A percentile compares a stretch with the other conserved stretches of the same genome.
Conservation (phyloP, 2,888 invertebrate species). For the Lasioglossum figueresi region DNA sequence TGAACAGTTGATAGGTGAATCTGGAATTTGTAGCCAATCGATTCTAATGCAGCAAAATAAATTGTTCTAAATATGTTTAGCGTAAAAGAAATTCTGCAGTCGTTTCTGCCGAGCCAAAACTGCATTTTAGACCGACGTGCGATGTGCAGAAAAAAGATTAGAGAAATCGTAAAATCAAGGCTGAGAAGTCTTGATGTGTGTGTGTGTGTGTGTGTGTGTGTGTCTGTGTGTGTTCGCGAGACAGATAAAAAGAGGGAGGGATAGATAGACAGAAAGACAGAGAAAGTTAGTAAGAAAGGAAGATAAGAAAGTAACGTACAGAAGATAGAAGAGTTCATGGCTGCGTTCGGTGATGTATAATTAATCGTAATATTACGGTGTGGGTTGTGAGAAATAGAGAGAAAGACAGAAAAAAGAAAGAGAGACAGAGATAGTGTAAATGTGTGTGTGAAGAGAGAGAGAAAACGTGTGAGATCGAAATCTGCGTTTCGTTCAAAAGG, state of each 20-base stretch:
- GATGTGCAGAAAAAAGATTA: slow-evolving; percentile 65
- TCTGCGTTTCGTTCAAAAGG: slow-evolving; percentile 54
- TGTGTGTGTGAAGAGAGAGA: slow-evolving; percentile 16
- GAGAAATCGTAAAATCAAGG: slow-evolving; percentile 45
- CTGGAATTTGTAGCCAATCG: neutral
- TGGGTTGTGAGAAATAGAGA: neutral
- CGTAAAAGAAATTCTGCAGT: neutral
- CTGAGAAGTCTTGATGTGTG: neutral
- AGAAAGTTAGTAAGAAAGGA: slow-evolving; percentile 43
- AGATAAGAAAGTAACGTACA: slow-evolving; percentile 42
- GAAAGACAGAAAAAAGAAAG: neutral
- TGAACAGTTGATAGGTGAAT: neutral
- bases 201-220: neutral
- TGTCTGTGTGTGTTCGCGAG: neutral
- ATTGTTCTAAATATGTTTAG: neutral
- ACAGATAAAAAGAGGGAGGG: neutral
- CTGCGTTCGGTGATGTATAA: slow-evolving; percentile 59
- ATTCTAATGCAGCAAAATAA: neutral
- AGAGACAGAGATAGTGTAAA: neutral
- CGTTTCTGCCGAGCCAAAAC: neutral
- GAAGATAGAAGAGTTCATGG: slow-evolving; percentile 53
- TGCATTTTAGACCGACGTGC: slow-evolving; percentile 1
- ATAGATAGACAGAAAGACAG: slow-evolving; percentile 49
- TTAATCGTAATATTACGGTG: slow-evolving; percentile 50
- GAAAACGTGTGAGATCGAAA: slow-evolving; percentile 63